A percentile compares a stretch with the other conserved stretches of the same genome.
phyloP scores from a whole-genome alignment of 2,888 invertebrate genomes.

The Eupithecia dodoneata region DNA sequence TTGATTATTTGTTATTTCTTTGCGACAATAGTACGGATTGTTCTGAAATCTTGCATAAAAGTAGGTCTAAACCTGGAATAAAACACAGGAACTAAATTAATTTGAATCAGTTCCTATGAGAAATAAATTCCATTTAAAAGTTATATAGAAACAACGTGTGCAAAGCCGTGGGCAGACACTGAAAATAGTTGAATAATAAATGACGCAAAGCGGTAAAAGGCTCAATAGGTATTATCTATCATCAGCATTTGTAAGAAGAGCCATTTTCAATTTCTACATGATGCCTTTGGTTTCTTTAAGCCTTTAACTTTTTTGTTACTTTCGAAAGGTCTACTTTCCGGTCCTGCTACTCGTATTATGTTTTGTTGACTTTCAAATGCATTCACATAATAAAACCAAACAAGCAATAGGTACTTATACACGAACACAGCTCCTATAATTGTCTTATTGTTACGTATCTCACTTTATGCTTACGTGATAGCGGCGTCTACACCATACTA shows the following conservation, averaged over 20 bases:
- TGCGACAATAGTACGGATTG: background rate
- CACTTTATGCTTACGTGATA: constrained; percentile 24
- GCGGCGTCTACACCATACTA: constrained; percentile 18
- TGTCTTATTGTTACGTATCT: constrained; percentile 23
- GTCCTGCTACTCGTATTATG: background rate
- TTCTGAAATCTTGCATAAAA: background rate
- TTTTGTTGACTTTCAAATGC: background rate
- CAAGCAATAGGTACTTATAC: constrained; percentile 4
- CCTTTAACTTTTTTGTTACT: background rate
- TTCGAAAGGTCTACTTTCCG: background rate
- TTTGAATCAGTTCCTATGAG: background rate
- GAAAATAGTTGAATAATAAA: background rate
- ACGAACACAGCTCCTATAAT: background rate
- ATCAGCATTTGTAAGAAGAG: background rate
- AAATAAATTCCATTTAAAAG: no score
- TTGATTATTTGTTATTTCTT: background rate
- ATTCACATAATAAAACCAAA: constrained; percentile 3
- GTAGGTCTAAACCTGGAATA: no score
- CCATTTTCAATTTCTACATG: background rate
- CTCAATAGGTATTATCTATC: background rate
- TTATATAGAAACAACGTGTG: background rate
- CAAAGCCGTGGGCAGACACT: background rate
- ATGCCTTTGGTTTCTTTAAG: background rate
- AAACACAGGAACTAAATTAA: no score
- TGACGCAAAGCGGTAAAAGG: background rate